phyloP scores from a whole-genome alignment of 2,113 vertebrate species.

The Tonatia bakeri region DNA sequence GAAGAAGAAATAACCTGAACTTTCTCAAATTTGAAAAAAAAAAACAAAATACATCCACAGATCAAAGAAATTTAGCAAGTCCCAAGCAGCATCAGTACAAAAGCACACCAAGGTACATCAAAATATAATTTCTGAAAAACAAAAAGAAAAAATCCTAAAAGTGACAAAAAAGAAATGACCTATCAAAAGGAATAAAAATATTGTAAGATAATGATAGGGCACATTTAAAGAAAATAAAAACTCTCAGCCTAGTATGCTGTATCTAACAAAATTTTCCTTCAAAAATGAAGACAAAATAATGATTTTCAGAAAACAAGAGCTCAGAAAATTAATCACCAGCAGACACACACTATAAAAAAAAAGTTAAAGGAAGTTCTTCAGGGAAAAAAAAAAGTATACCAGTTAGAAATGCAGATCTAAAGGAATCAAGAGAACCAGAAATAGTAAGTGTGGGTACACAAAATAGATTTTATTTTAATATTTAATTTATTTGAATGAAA shows the following conservation, averaged over 20 bases:
- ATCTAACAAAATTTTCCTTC: background rate
- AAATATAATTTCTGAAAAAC: background rate
- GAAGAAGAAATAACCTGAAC: background rate
- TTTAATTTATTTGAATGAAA: conserved; percentile 5
- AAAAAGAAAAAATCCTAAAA: background rate
- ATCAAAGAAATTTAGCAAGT: background rate
- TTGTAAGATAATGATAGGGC: background rate
- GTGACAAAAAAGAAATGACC: background rate
- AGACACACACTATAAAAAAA: background rate
- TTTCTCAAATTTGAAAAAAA: background rate
- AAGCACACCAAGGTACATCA: background rate
- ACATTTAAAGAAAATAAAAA: background rate
- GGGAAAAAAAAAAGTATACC: background rate
- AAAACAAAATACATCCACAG: background rate
- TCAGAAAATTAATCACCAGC: background rate
- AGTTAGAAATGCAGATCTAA: background rate
- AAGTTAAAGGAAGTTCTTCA: background rate
- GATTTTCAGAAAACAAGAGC: background rate
- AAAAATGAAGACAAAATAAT: background rate
- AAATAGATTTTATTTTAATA: background rate
- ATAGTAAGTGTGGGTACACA: background rate
- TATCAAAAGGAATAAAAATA: background rate
- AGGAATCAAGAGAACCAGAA: background rate
- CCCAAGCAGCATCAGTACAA: background rate
- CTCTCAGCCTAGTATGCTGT: background rate